phyloP scores from a whole-genome alignment of 2,888 invertebrate genomes.

The Coecobrya sp. region DNA sequence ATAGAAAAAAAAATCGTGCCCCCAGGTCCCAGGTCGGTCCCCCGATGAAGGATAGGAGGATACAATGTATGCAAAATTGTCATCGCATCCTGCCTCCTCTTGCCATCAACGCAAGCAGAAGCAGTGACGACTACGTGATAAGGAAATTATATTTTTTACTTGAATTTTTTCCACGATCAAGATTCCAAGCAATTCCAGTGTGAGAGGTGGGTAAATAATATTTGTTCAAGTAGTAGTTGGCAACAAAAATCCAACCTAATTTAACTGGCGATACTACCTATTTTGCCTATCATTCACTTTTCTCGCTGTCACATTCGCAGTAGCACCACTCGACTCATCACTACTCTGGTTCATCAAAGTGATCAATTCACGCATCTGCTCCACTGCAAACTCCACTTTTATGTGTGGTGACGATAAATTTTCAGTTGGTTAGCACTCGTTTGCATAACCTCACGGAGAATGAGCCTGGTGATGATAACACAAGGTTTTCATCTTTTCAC shows the following conservation, averaged over 20 bases:
- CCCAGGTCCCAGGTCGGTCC: conserved; percentile 51
- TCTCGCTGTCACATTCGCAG: conserved; percentile 24
- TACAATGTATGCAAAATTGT: conserved; percentile 81
- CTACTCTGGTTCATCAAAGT: conserved; percentile 6
- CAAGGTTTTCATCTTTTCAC: conserved; percentile 71
- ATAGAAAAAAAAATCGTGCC: conserved; percentile 62
- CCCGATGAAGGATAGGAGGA: conserved; percentile 34
- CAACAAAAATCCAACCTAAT: conserved; percentile 65
- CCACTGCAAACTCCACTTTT: conserved; percentile 17
- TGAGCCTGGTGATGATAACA: conserved; percentile 62
- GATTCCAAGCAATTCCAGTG: conserved; percentile 41
- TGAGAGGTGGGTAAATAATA: conserved; percentile 14
- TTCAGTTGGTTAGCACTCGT: conserved; percentile 48
- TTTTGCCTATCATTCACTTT: conserved; percentile 53
- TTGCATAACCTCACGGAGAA: conserved; percentile 72
- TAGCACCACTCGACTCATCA: neutral
- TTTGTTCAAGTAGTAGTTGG: conserved; percentile 27
- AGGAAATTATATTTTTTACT: conserved; percentile 46
- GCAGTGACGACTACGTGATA: conserved; percentile 29
- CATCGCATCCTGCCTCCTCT: conserved; percentile 26
- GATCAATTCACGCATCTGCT: conserved; percentile 7
- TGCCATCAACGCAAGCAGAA: neutral
- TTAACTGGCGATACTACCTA: conserved; percentile 47
- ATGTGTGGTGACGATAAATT: conserved; percentile 12
- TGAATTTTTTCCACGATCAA: conserved; percentile 51